Base-by-base conservation (phyloP, 2,113 vertebrate species). In the Hyaena hyaena region DNA sequence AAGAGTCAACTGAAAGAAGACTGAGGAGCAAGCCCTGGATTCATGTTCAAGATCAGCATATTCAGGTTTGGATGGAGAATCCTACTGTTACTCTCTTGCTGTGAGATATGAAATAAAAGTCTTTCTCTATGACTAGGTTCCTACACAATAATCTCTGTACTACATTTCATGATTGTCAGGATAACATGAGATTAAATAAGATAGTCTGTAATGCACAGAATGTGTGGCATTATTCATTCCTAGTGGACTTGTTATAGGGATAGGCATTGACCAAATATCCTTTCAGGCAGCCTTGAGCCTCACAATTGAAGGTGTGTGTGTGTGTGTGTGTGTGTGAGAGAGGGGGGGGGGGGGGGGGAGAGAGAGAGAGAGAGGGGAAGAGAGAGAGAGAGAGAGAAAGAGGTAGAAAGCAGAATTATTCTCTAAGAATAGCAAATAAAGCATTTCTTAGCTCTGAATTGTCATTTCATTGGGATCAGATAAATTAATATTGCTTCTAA, bases 181-280 rank as follows among this genome's bases (percentile, higher is more conserved):
- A 53, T 68, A 76, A 96, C 92, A 90, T 55, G 26, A 90, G 5
- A 66, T 79, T 55, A 81, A 93, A 55, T 58, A 93, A 87, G 43
- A 93, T 35, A 79, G 6, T 69, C 74, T 90, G 23, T 48, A 90
- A 92, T 84, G 12, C 63, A 83, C 39, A 58, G 66, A 73, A 43
- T 68, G 73, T 68, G 63, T 84, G 76, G 2, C 8, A 48, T 58
- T 69, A 69, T 43, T 89, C 16, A 89, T 85, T 85, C 79, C 31
- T 63, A 86, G 26, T 50, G 48, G n/a, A 21, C 21, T 63, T 83
- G 7, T 63, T 55, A 17, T 35, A 82, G 69, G 31, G 68, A 12
- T 61, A 63, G 76, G 84, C 31, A 55, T 7, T 53, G 39, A 89
- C 28, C 66, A 89, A 55, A 50, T 17, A 31, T 14, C 12, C 48